Conservation (phyloP, 2,113 vertebrate species). For the Anser cygnoides region DNA sequence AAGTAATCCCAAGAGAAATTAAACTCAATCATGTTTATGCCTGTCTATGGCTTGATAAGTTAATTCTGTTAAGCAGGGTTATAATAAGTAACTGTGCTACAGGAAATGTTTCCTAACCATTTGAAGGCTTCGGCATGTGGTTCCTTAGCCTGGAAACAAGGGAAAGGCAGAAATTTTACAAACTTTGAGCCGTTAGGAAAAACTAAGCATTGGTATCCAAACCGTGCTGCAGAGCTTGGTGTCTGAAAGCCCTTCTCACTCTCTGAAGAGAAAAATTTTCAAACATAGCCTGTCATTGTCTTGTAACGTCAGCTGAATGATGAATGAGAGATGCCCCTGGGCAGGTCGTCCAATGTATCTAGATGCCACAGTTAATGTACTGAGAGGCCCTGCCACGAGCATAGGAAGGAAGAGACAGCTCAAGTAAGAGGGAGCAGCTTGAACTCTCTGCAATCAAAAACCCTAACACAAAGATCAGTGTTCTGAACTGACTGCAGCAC, state of each 20-base stretch:
- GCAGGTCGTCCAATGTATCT: fast-evolving
- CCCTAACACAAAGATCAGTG: not conserved
- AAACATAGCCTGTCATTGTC: fast-evolving
- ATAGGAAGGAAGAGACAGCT: not conserved
- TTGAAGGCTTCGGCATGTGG: too few species aligned
- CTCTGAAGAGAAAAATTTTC: not conserved
- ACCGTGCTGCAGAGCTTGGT: fast-evolving
- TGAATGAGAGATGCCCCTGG: not conserved
- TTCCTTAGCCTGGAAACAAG: not conserved
- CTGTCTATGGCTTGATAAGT: not conserved
- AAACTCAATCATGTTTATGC: fast-evolving
- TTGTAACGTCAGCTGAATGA: not conserved
- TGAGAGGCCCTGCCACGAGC: not conserved
- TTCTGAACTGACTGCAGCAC: not conserved
- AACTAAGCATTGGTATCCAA: not conserved
- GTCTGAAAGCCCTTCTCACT: fast-evolving
- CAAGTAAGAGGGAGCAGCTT: not conserved
- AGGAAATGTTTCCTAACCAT: not conserved
- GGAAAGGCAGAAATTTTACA: not conserved
- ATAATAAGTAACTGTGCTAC: not conserved
- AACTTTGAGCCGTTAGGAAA: not conserved
- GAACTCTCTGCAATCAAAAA: not conserved
- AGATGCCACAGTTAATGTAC: not conserved
- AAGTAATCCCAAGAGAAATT: not conserved
- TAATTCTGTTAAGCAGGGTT: too few species aligned